Conservation (phyloP, 2,888 invertebrate genomes). For the Hydraecia micacea region DNA sequence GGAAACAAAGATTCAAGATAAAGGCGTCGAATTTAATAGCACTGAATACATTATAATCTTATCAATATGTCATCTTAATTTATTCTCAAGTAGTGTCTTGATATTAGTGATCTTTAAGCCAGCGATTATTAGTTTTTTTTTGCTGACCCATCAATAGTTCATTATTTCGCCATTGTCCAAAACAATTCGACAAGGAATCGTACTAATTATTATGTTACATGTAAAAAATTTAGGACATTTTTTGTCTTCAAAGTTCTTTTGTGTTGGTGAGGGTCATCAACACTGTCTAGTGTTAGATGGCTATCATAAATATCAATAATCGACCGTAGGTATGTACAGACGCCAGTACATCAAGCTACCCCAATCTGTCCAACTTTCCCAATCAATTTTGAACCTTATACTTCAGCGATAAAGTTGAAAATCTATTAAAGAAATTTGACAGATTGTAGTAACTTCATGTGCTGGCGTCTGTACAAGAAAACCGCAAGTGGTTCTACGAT, state of each 20-base stretch:
- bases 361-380: too few relatives aligned
- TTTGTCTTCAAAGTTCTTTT: conserved; percentile 9
- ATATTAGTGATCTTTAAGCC: not conserved
- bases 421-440: too few relatives aligned
- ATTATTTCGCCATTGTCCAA: conserved; percentile 4
- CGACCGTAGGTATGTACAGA: not conserved
- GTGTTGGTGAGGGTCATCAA: not conserved
- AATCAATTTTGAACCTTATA: too few relatives aligned
- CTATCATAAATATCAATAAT: not conserved
- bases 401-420: too few relatives aligned
- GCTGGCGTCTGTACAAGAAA: too few relatives aligned
- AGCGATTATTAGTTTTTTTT: conserved; percentile 2
- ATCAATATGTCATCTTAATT: conserved; percentile 18
- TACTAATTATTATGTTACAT: too few relatives aligned
- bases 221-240: conserved; percentile 1
- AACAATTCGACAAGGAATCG: conserved; percentile 1
- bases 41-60: conserved; percentile 5
- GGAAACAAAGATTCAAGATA: not conserved
- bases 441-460: too few relatives aligned
- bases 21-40: not conserved
- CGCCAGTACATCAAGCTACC: too few relatives aligned
- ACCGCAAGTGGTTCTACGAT: not conserved
- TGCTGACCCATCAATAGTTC: conserved; percentile 3
- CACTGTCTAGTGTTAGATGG: not conserved
- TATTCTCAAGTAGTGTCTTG: not conserved